Percentiles rank a stretch among this genome's conserved stretches.
Evolutionary conservation across 2,888 invertebrate genomes (phyloP).

Genomic region (Phalera bucephala): DNA sequence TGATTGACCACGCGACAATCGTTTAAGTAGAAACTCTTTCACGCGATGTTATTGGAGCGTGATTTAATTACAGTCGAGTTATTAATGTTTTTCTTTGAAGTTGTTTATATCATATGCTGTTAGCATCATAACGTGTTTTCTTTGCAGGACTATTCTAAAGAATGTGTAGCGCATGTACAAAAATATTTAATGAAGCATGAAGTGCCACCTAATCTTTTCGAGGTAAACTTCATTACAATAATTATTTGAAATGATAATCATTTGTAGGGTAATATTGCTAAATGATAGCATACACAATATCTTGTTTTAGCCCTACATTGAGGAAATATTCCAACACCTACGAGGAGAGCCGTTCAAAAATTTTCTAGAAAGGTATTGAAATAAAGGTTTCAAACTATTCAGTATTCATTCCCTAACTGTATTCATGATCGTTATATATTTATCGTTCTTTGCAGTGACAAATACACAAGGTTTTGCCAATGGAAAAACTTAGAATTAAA

Average conservation of each 20-base stretch:
- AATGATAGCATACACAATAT: not conserved
- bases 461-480: conserved; percentile 99
- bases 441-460: conserved; percentile 90
- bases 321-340: conserved; percentile 99
- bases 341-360: conserved; percentile 98
- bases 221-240: conserved; percentile 84
- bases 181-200: conserved; percentile 98
- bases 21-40: not conserved
- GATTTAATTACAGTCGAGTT: not conserved
- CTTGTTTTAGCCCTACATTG: conserved; percentile 96
- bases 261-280: no score
- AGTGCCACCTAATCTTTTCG: conserved; percentile 98
- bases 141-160: conserved; percentile 98
- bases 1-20: not conserved
- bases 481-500: conserved; percentile 99
- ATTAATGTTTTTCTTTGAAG: not conserved
- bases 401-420: not conserved
- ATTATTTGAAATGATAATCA: no score
- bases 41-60: not conserved
- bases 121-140: conserved; percentile 30
- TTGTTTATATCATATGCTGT: not conserved
- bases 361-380: conserved; percentile 99
- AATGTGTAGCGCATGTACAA: conserved; percentile 98
- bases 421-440: conserved; percentile 2
- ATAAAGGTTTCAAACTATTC: not conserved